Evolutionary conservation across 2,797 vertebrate species (phyloP), one percentile per base, ranked within the genome.

Genomic region (Rhinoraja longicauda): DNA sequence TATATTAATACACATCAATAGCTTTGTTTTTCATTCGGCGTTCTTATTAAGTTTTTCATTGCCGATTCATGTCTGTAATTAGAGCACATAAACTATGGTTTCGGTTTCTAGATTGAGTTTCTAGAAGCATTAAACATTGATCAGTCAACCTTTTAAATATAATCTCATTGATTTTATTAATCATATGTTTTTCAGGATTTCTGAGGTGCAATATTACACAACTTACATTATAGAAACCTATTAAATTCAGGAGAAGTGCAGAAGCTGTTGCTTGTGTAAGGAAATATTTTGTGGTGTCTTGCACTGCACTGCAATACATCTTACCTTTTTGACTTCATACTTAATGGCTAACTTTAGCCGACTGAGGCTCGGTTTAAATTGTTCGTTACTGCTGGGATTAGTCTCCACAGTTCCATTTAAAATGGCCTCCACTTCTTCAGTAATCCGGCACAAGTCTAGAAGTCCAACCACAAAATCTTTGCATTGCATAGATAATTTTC

Each of bases 391-490:
- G 64, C 6, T 95, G 90, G 97, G 97, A 9, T 95, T 96, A 29
- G 93, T 94, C 93, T 97, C 97, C 0, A 97, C 97, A n/a, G 99
- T 97, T 29, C 99, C 99, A 0, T 97, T 99, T 95, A 99, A 95
- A 95, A 99, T 98, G 94, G 99, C 99, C 95, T 99, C 99, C 84
- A 99, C 99, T 96, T 99, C 99, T 95, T 99, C 98, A 0, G 98
- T 99, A 95, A 98, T 99, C 95, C 99, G 98, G 95, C 99, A 99
- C 93, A 99, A 96, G 94, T 99, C 99, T 93, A 99, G 96, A 93
- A 99, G 97, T 45, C 99, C 99, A 62, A 99, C 99, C 93, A 99
- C 98, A 91, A 99, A 99, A 94, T 99, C 98, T 95, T 99, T 99
- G 96, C 99, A 99, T 95, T 99, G 99, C 96, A 97, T 97, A 0